Conservation (phyloP, 2,888 invertebrate species). For the Pecten maximus region DNA sequence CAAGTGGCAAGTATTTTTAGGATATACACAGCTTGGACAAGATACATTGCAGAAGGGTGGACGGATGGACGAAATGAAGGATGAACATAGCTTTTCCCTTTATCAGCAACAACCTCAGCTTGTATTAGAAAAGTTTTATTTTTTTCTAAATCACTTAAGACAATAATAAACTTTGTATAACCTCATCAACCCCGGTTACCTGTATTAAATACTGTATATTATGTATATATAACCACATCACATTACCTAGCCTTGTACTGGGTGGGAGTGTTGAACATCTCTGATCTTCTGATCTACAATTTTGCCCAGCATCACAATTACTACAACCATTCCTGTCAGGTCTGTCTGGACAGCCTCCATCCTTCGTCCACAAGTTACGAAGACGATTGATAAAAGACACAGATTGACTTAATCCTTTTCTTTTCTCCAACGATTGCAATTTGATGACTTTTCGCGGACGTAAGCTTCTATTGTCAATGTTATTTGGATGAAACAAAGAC, state of each 20-base stretch:
- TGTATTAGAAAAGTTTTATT: too few relatives aligned
- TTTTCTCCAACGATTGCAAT: conserved; percentile 54
- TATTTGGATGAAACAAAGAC: conserved; percentile 37
- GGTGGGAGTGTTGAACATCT: conserved; percentile 65
- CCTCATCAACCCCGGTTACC: not conserved
- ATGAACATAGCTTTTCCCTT: too few relatives aligned
- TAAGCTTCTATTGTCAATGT: conserved; percentile 11
- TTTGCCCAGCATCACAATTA: not conserved
- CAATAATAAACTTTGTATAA: too few relatives aligned
- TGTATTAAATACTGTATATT: not conserved
- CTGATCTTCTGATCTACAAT: conserved; percentile 39
- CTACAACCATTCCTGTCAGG: not conserved
- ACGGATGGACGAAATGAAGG: too few relatives aligned
- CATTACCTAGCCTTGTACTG: conserved; percentile 60
- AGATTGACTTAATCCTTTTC: conserved; percentile 49
- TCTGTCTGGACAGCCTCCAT: not conserved
- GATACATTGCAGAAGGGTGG: too few relatives aligned
- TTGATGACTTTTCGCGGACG: conserved; percentile 51
- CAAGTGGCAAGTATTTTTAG: too few relatives aligned
- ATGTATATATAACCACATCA: too few relatives aligned
- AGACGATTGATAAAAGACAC: conserved; percentile 52
- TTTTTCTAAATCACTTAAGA: too few relatives aligned
- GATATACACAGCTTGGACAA: too few relatives aligned
- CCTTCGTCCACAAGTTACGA: conserved; percentile 42
- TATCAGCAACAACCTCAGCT: too few relatives aligned